Base-by-base conservation (phyloP, 92 coral and sea anemone genomes). In the Zoanthus gigantus region DNA sequence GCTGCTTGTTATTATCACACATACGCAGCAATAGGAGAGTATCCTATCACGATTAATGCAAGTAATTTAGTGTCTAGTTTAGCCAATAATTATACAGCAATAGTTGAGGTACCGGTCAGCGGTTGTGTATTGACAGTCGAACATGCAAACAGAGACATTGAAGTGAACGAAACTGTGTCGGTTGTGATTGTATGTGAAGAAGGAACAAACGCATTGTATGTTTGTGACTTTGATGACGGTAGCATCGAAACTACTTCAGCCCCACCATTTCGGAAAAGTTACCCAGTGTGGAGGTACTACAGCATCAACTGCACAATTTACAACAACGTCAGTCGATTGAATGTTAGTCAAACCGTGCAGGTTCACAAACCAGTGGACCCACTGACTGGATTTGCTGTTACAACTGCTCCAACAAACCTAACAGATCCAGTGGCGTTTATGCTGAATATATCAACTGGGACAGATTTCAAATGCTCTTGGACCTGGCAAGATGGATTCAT, bases 361-460 rank as follows among this genome's bases (percentile, higher is more conserved):
- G 98, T 96, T 2, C 97, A 95, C 79, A 95, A 96, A 52, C 98
- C 99, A 31, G 99, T 96, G 7, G 85, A 84, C 17, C 95, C 92
- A 0, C 87, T 96, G 5, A 79, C 87, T 42, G 93, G 94, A 32
- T 96, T 96, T 72, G 71, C 68, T 61, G 74, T 93, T 29, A 75
- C 88, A 10, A 90, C 95, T 61, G 61, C 84, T 17, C 95, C 89
- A 1, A 91, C 99, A 15, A 96, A 96, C 65, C 77, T 89, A 34
- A 95, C 97, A 52, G 85, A 93, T 42, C 95, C 93, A 16, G 87
- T 91, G 4, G 79, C 92, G 17, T 95, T 97, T 76, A 89, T 93
- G 92, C 68, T 96, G 67, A 93, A 92, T 37, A 96, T 96, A 66
- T 82, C 83, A 46, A 88, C 85, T 8, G 99, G 98, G 30, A 96